Evolutionary conservation across 2,113 vertebrate genomes (phyloP), one percentile per base, ranked within the genome.

Genomic region (Corvus cornix): DNA sequence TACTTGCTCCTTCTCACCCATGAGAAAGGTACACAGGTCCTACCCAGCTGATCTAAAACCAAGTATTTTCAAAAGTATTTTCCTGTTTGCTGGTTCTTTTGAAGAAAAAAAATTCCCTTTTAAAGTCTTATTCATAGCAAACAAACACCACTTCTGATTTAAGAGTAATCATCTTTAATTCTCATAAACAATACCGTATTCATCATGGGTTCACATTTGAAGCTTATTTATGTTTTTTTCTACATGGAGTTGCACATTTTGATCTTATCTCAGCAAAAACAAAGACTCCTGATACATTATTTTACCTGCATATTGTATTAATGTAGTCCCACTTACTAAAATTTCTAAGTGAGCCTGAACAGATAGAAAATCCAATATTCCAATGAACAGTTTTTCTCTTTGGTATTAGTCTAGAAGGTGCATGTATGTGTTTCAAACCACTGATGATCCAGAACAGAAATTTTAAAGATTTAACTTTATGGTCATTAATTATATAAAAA

Each of bases 91-190:
- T 56, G 27, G 20, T 55, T 53, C 18, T 67, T 89, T 63, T 31
- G 14, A 76, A 14, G 14, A 3, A 35, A 77, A 66, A 55, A 56
- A 31, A 16, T 12, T 87, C 8, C n/a, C 7, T 58, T 81, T 51
- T 46, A 49, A 94, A 37, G 48, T 59, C n/a, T 51, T 30, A 85
- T 66, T 80, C 35, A 19, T 7, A 56, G 52, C 51, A 93, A 89
- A 76, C 31, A 76, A 87, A 69, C 74, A 83, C 51, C 58, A 82
- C 8, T 63, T 33, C 39, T 83, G 59, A 74, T 85, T 89, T 69
- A 69, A 85, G n/a, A 90, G 67, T 37, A 85, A 86, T 24, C n/a
- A 87, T 41, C 59, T 94, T 93, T 95, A 95, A 95, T 94, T 87
- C 41, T 75, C 26, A 30, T 26, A 77, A 76, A 53, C 48, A 62